Evolutionary conservation across 2,797 vertebrate species (phyloP), one percentile per base, ranked within the genome.

Genomic region (Crypturellus tataupa): DNA sequence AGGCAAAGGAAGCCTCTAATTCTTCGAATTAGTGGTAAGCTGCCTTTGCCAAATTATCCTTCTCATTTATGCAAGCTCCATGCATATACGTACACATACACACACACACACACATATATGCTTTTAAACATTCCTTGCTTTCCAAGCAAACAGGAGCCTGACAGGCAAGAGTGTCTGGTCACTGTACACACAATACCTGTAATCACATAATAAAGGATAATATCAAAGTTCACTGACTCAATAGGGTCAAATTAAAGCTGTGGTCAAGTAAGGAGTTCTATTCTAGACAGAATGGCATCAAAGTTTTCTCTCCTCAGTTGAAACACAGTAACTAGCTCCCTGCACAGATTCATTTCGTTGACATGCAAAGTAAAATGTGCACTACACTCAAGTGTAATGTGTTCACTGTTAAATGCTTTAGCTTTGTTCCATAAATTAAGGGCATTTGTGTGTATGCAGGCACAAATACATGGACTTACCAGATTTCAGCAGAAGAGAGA

Each of bases 401-500:
- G 37, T 55, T 72, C 78, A 64, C 80, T 76, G 65, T 76, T 71
- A 73, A 77, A 70, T 85, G 73, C 33, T 87, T 87, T 80, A 72
- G 39, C 81, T 62, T 55, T 70, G 72, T 76, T 53, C 53, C 60
- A 2, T 29, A 59, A 90, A 24, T 62, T 21, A 18, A 59, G 68
- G 65, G n/a, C 7, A 5, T 0, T 4, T 0, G 0, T 1, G 9
- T 5, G 21, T 19, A 12, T 20, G 16, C 20, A 6, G 49, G 49
- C 24, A 25, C 46, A 60, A 40, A 31, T 13, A 31, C 33, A 47
- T 3, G 60, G 53, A 31, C 42, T 29, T 39, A 81, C 39, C 73
- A 0, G 18, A 60, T 12, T 59, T 65, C 49, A 84, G 46, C 55
- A 72, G 82, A 83, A 89, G 63, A 31, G 39, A 90, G 10, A 84